These are phyloP conservation scores for Drosophila nigricruria DNA, from an alignment of 2,888 invertebrate genomes.

Conservation along the genomic window DNA sequence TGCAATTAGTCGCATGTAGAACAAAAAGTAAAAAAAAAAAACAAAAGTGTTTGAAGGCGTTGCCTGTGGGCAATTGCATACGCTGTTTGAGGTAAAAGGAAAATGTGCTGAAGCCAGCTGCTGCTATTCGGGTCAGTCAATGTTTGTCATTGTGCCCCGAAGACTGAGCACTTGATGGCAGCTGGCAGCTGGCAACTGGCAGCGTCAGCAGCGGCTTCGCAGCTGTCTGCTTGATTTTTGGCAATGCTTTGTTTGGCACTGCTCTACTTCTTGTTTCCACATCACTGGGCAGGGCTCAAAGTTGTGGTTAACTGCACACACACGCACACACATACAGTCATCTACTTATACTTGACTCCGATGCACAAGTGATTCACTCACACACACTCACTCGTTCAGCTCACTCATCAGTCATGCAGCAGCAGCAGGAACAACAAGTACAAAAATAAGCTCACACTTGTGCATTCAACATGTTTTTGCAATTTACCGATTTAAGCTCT, in stretches of 20 bases:
- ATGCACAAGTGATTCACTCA: constrained; percentile 43
- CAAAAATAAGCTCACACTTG: constrained; percentile 37
- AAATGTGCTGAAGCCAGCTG: neutral
- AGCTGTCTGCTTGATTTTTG: constrained; percentile 48
- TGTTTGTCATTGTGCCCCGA: constrained; percentile 20
- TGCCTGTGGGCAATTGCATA: constrained; percentile 5
- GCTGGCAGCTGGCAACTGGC: constrained; percentile 22
- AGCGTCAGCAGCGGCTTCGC: constrained; percentile 15
- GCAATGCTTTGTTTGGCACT: constrained; percentile 47
- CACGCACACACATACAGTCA: constrained; percentile 1
- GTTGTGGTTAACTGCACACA: constrained; percentile 21
- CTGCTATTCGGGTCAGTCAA: constrained; percentile 8
- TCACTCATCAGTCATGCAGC: constrained; percentile 72
- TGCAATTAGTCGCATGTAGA: constrained; percentile 17
- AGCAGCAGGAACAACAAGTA: constrained; percentile 36
- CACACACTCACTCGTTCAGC: constrained; percentile 27
- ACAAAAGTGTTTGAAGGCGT: neutral
- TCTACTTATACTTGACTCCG: constrained; percentile 19
- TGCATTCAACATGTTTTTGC: constrained; percentile 76
- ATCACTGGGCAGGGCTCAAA: constrained; percentile 24
- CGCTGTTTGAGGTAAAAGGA: neutral
- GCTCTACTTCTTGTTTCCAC: constrained; percentile 31
- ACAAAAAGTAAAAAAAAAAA: neutral
- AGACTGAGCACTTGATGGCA: constrained; percentile 9
- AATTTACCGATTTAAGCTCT: constrained; percentile 75